These are phyloP conservation scores for Sinocyclocheilus rhinocerous DNA, from an alignment of 2,113 vertebrate species.

Conservation along the genomic window DNA sequence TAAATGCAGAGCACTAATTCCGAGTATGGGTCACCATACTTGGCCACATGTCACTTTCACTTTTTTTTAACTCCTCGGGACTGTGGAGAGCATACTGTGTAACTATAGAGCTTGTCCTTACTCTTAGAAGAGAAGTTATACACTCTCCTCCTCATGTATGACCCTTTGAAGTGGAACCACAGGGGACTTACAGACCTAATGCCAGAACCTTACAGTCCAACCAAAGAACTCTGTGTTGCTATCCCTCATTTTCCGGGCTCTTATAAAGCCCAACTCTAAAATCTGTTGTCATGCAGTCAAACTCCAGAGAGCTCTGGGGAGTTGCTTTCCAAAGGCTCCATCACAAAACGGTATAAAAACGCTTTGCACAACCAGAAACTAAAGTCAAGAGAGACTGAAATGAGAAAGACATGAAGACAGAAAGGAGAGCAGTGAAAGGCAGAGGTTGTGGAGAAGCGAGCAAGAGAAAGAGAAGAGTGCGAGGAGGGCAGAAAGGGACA, in stretches of 20 bases:
- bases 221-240: not conserved
- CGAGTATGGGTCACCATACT: no score
- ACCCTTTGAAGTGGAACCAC: conserved; percentile 19
- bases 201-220: conserved; percentile 1
- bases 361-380: conserved; percentile 20
- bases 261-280: not conserved
- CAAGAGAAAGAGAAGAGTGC: not conserved
- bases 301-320: conserved; percentile 7
- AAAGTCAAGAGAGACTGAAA: not conserved
- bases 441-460: not conserved
- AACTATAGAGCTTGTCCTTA: not conserved
- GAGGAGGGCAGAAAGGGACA: not conserved
- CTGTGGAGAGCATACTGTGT: not conserved
- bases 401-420: not conserved
- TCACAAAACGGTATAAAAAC: conserved; percentile 22
- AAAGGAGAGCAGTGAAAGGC: conserved; percentile 2
- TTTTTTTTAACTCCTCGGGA: not conserved
- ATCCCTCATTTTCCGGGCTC: not conserved
- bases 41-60: no score
- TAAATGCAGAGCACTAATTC: no score
- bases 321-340: conserved; percentile 15
- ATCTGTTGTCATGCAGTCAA: conserved; percentile 29
- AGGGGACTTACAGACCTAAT: not conserved
- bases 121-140: not conserved
- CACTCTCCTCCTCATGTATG: conserved; percentile 1